Percentiles rank a stretch among this genome's conserved stretches.
These are phyloP conservation scores for Bembecia ichneumoniformis DNA, from an alignment of 2,888 invertebrate genomes.

Conservation along the genomic window DNA sequence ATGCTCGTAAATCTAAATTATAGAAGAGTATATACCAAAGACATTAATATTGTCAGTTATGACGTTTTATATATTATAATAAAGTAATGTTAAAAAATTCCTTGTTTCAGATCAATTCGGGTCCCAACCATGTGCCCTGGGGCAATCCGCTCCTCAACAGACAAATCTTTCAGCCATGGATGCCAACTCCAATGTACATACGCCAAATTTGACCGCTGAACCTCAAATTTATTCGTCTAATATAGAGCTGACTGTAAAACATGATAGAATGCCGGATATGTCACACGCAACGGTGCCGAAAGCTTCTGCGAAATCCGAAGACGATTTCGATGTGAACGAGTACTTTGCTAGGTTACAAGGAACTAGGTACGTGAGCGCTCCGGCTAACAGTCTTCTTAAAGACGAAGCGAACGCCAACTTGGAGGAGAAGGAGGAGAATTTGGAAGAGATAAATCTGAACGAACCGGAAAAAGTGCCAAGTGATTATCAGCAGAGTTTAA, in stretches of 20 bases:
- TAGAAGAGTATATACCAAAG: too few relatives aligned
- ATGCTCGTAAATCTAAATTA: too few relatives aligned
- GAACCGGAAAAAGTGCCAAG: conserved; percentile 30
- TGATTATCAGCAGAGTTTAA: conserved; percentile 45
- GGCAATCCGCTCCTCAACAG: conserved; percentile 29
- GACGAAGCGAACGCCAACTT: conserved; percentile 66
- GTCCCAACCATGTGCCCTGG: conserved; percentile 28
- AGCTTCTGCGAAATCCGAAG: conserved; percentile 37
- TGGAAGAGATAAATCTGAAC: conserved; percentile 56
- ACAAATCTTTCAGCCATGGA: conserved; percentile 38
- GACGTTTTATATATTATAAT: too few relatives aligned
- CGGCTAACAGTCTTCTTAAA: conserved; percentile 45
- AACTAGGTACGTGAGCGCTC: conserved; percentile 58
- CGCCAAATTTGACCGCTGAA: conserved; percentile 9
- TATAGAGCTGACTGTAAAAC: conserved; percentile 7
- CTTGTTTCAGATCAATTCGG: conserved; percentile 51
- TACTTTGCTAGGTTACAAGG: conserved; percentile 63
- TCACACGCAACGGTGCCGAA: conserved; percentile 25
- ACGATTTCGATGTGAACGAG: conserved; percentile 65
- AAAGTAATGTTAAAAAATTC: background rate
- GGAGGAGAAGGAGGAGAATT: conserved; percentile 46
- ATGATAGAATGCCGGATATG: conserved; percentile 8
- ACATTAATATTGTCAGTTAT: too few relatives aligned
- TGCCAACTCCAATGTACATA: conserved; percentile 25
- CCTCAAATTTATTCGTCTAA: background rate